Percentiles rank a stretch among this genome's conserved stretches.
These are phyloP conservation scores for Chrysogorgia sp. DNA, from an alignment of 92 coral and sea anemone species.

Conservation along the genomic window DNA sequence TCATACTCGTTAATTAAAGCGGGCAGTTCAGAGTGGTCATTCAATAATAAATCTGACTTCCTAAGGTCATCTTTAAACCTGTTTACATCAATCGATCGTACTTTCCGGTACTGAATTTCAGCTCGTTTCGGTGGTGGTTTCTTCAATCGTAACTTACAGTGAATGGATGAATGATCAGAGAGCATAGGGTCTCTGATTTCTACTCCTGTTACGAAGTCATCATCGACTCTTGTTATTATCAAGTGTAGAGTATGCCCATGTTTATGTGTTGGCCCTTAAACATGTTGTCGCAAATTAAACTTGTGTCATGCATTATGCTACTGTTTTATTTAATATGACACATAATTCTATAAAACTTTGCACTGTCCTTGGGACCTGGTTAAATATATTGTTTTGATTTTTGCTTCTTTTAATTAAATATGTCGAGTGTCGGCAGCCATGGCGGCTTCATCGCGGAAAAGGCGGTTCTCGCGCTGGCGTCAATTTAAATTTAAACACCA, in stretches of 20 bases:
- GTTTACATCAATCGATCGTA: slow-evolving; percentile 22
- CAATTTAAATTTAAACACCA: too few species aligned
- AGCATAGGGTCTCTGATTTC: slow-evolving; percentile 59
- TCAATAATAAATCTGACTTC: slow-evolving; percentile 13
- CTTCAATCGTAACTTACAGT: slow-evolving; percentile 49
- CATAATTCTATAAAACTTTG: too few species aligned
- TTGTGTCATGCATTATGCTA: too few species aligned
- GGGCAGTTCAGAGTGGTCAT: neutral
- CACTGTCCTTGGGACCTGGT: too few species aligned
- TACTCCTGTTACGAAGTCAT: slow-evolving; percentile 7
- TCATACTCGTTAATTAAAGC: slow-evolving; percentile 35
- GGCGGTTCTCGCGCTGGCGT: too few species aligned
- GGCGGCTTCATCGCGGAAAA: too few species aligned
- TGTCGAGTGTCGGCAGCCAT: too few species aligned
- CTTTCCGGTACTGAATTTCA: slow-evolving; percentile 43
- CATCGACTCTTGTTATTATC: neutral
- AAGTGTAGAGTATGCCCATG: slow-evolving; percentile 3
- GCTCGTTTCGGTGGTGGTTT: slow-evolving; percentile 57
- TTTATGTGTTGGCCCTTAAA: slow-evolving; percentile 9
- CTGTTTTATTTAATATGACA: too few species aligned
- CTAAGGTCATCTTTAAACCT: slow-evolving; percentile 24
- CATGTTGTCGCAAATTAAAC: slow-evolving; percentile 19
- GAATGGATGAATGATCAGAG: slow-evolving; percentile 58
- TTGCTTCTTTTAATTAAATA: too few species aligned
- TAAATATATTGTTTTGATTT: too few species aligned